These are phyloP conservation scores for Lissocephala sabroskyi DNA, from an alignment of 2,888 invertebrate species.

Conservation along the genomic window DNA sequence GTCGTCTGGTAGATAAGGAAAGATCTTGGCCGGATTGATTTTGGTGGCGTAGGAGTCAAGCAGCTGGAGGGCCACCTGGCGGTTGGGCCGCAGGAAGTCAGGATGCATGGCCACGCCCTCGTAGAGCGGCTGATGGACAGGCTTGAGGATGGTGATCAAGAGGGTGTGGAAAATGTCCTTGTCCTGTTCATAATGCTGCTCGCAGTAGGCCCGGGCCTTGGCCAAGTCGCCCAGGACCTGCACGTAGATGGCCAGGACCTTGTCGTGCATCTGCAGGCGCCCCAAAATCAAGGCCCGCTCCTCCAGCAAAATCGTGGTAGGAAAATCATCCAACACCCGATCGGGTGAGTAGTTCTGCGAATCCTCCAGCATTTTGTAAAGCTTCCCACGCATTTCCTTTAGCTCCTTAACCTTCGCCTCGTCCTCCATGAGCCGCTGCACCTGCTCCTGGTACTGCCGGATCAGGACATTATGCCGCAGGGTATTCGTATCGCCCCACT, in stretches of 20 bases:
- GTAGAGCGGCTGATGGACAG: constrained; percentile 70
- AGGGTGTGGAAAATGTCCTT: constrained; percentile 63
- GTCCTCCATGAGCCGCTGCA: constrained; percentile 70
- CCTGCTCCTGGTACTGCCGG: constrained; percentile 88
- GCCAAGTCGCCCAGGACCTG: constrained; percentile 88
- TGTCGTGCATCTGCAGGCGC: constrained; percentile 90
- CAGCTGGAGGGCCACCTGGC: constrained; percentile 84
- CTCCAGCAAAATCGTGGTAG: constrained; percentile 87
- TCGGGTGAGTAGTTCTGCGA: constrained; percentile 90
- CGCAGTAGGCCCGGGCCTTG: constrained; percentile 89
- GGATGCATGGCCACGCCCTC: constrained; percentile 73
- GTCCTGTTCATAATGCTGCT: constrained; percentile 77
- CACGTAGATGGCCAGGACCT: constrained; percentile 93
- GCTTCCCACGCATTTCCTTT: constrained; percentile 74
- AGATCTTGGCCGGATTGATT: constrained; percentile 86
- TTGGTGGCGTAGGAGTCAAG: constrained; percentile 88
- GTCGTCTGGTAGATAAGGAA: constrained; percentile 83
- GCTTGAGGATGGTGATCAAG: constrained; percentile 74
- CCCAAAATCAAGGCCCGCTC: constrained; percentile 96
- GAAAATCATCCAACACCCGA: constrained; percentile 88
- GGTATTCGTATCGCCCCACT: constrained; percentile 89
- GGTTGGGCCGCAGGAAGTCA: constrained; percentile 80
- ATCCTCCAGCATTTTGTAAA: constrained; percentile 85
- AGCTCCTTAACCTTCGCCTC: constrained; percentile 40
- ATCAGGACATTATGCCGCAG: constrained; percentile 93